phyloP scores from a whole-genome alignment of 2,797 vertebrate species.

The Muraenolepis orangiensis region DNA sequence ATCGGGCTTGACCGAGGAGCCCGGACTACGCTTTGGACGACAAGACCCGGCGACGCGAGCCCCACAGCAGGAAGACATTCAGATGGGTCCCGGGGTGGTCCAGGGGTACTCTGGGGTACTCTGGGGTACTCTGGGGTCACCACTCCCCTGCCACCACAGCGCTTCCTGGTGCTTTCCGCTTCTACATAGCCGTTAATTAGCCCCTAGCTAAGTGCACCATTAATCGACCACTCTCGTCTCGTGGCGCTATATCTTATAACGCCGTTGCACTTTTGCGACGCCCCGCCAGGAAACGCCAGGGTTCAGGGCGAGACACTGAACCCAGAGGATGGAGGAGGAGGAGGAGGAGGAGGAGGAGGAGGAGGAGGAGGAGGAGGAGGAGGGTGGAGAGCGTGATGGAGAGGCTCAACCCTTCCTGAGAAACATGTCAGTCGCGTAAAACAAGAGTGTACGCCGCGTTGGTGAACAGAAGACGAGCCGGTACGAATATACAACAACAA shows the following conservation, averaged over 20 bases:
- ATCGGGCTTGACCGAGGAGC: constrained; percentile 8
- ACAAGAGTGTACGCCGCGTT: constrained; percentile 4
- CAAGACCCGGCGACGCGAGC: too few relatives aligned
- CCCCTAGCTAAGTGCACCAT: constrained; percentile 75
- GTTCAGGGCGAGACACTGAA: constrained; percentile 59
- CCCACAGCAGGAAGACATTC: constrained; percentile 61
- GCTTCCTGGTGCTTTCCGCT: constrained; percentile 54
- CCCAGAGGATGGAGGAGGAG: too few relatives aligned
- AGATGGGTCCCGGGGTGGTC: constrained; percentile 30
- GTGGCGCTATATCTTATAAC: constrained; percentile 72
- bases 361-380: constrained; percentile 7
- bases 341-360: constrained; percentile 8
- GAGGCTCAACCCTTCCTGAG: constrained; percentile 23
- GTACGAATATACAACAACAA: neutral
- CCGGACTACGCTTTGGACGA: neutral
- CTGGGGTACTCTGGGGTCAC: constrained; percentile 58
- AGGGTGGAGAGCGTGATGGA: neutral
- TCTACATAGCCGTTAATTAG: constrained; percentile 75
- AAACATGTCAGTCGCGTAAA: constrained; percentile 18
- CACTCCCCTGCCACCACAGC: constrained; percentile 45
- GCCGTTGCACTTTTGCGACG: constrained; percentile 46
- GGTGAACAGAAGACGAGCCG: neutral
- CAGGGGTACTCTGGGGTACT: constrained; percentile 60
- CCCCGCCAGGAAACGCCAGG: constrained; percentile 59
- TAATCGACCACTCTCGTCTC: constrained; percentile 75